Conservation (phyloP, 1,140 invertebrate species). For the Drosophila jambulina region DNA sequence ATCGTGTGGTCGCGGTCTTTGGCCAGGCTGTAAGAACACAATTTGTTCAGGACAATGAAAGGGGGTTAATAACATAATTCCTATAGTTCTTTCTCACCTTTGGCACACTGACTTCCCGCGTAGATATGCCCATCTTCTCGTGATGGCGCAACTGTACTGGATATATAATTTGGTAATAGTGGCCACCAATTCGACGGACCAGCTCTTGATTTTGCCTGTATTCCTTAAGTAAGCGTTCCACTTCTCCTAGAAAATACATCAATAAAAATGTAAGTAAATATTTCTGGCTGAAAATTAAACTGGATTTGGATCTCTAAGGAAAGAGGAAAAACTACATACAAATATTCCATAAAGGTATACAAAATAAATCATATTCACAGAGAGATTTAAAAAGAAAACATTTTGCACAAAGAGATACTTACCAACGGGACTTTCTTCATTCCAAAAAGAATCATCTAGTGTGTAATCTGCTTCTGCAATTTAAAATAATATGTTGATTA, state of each 20-base stretch:
- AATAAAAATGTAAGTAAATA: slow-evolving; percentile 3
- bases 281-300: neutral
- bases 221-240: slow-evolving; percentile 93
- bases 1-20: slow-evolving; percentile 79
- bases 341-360: neutral
- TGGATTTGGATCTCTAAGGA: neutral
- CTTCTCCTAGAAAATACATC: slow-evolving; percentile 89
- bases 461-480: slow-evolving; percentile 94
- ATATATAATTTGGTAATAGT: slow-evolving; percentile 97
- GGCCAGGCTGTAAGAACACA: slow-evolving; percentile 71
- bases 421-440: slow-evolving; percentile 94
- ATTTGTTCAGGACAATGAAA: neutral
- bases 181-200: slow-evolving; percentile 94
- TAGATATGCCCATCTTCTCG: slow-evolving; percentile 97
- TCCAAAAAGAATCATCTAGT: slow-evolving; percentile 96
- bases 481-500: neutral
- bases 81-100: slow-evolving; percentile 87
- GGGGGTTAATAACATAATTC: neutral
- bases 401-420: slow-evolving; percentile 85
- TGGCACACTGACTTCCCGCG: slow-evolving; percentile 92
- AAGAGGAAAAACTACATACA: neutral
- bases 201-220: slow-evolving; percentile 96
- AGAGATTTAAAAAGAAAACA: neutral
- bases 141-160: slow-evolving; percentile 96
- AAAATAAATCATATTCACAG: neutral